Evolutionary conservation across 2,797 vertebrate species (phyloP).

Genomic region (Argya squamiceps): DNA sequence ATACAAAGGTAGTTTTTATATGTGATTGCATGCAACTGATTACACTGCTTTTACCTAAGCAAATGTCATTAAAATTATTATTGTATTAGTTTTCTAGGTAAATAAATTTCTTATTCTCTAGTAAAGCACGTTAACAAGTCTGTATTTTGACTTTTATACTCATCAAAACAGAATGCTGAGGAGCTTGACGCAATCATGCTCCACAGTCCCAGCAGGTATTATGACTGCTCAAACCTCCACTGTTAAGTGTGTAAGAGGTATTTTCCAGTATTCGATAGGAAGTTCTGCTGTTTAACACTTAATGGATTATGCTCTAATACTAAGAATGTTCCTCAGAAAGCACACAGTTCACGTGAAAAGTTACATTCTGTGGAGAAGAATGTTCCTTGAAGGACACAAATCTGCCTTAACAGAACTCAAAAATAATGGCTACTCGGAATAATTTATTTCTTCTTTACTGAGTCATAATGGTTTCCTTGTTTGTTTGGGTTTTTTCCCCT

Average conservation of each 20-base stretch:
- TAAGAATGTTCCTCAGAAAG: not conserved
- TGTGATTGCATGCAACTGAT: accelerated
- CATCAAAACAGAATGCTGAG: not conserved
- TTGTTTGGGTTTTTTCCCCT: not conserved
- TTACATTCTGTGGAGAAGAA: not conserved
- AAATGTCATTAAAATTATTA: not conserved
- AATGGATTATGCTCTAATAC: not conserved
- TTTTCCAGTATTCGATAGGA: not conserved
- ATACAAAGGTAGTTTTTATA: not conserved
- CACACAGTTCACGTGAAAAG: accelerated
- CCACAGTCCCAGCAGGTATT: not conserved
- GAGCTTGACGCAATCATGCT: not conserved
- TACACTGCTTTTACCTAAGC: not conserved
- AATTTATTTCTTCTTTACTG: not conserved
- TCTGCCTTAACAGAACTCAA: not conserved
- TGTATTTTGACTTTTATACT: not conserved
- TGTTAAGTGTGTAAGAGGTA: not conserved
- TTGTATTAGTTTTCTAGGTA: not conserved
- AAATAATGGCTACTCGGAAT: not conserved
- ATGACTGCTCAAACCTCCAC: not conserved
- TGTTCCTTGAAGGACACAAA: not conserved
- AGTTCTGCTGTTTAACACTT: not conserved
- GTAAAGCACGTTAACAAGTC: not conserved
- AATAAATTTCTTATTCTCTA: not conserved
- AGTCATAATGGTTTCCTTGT: not conserved